Evolutionary conservation across 30 jellyfish, hydroid and myxozoan genomes (phyloP).

Genomic region (Aurelia coerulea): DNA sequence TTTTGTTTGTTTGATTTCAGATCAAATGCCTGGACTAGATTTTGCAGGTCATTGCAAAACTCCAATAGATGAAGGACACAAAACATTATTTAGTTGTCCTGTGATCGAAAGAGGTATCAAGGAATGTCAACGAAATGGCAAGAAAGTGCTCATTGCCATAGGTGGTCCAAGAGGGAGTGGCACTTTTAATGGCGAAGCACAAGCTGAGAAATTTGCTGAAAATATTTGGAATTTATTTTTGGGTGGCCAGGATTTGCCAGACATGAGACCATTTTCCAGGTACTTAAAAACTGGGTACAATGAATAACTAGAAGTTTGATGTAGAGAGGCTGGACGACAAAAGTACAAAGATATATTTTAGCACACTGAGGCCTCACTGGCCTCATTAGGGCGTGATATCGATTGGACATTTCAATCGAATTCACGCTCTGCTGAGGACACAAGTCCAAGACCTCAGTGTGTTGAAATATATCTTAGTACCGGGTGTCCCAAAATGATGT

Average conservation of each 20-base stretch:
- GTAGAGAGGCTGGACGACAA: too few species aligned
- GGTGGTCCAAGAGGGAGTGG: slow-evolving; percentile 84
- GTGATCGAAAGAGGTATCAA: slow-evolving; percentile 76
- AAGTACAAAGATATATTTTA: too few species aligned
- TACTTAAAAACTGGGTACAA: background rate
- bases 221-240: slow-evolving; percentile 84
- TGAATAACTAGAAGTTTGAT: too few species aligned
- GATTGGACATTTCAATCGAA: too few species aligned
- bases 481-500: too few species aligned
- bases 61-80: slow-evolving; percentile 58
- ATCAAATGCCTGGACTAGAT: slow-evolving; percentile 81
- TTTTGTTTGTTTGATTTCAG: slow-evolving; percentile 27
- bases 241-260: slow-evolving; percentile 79
- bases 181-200: slow-evolving; percentile 64
- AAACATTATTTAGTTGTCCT: slow-evolving; percentile 80
- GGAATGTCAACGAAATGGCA: slow-evolving; percentile 76
- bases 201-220: slow-evolving; percentile 86
- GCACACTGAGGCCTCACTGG: too few species aligned
- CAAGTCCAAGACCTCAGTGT: too few species aligned
- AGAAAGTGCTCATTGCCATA: slow-evolving; percentile 80
- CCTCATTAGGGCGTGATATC: too few species aligned
- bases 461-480: too few species aligned
- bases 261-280: slow-evolving; percentile 88
- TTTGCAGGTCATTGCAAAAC: slow-evolving; percentile 80
- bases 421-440: too few species aligned